Evolutionary conservation across 1,140 invertebrate genomes (phyloP), one percentile per base, ranked within the genome.

Genomic region (Nasonia giraulti): DNA sequence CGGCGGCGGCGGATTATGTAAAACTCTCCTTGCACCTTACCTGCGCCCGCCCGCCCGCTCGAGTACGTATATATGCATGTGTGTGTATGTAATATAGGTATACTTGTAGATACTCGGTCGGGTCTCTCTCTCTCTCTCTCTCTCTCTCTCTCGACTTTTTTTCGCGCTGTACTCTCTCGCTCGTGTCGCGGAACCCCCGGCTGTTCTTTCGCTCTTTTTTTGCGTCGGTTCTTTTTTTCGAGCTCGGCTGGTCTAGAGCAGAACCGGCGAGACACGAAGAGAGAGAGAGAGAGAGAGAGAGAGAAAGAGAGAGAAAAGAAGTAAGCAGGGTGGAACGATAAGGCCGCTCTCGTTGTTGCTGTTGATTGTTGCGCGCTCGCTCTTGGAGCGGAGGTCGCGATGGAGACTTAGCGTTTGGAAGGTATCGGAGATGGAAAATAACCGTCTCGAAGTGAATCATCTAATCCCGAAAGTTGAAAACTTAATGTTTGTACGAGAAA

Each of bases 1-100:
- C n/a, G 68, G 82, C 66, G 44, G 71, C n/a, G 37, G 23, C 69
- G 68, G 76, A 84, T 84, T 79, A 84, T 79, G 75, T 86, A 87
- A 87, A 69, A 81, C 76, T 86, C 80, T 77, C 68, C 77, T 73
- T 74, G 33, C 69, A 66, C 83, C 50, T 78, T 27, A 71, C 66
- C 68, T 84, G 23, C 1, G 2, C 73, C 62, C 33, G 74, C 33
- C 73, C 31, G 6, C 20, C 66, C 11, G 40, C 40, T 10, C 8
- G 8, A 44, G 8, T 20, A 62, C 20, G 40, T 74, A 27, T 33
- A n/a, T 44, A n/a, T n/a, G 1, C 7, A 7, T 62, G 17, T 20
- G 6, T 62, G n/a, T 62, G 55, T 62, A 20, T 20, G 50, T 37
- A 37, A 44, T 44, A 10, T 62, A 62, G 55, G 55, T 62, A 27